These are phyloP conservation scores for Thalassoma bifasciatum DNA, from an alignment of 2,113 vertebrate species.

Conservation along the genomic window DNA sequence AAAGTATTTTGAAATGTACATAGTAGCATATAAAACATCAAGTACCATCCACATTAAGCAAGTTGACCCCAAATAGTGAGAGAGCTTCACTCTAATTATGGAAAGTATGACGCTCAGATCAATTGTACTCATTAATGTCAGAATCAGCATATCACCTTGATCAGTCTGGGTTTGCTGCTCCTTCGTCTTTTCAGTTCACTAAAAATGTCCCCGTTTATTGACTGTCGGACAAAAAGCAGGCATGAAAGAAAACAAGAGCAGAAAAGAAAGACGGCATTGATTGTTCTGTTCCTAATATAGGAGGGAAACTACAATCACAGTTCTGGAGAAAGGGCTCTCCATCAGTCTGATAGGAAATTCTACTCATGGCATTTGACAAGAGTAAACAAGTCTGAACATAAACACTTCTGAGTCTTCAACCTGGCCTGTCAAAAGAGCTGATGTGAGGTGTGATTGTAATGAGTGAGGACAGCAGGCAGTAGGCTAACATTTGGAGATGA, in stretches of 20 bases:
- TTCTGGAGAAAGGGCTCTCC: conserved; percentile 30
- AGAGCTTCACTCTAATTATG: too few species aligned
- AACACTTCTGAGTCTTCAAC: conserved; percentile 5
- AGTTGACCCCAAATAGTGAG: too few species aligned
- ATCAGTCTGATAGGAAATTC: conserved; percentile 40
- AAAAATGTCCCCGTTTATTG: conserved; percentile 49
- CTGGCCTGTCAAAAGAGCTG: conserved; percentile 13
- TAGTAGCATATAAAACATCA: too few species aligned
- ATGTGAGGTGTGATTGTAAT: conserved; percentile 16
- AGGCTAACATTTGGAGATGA: not conserved
- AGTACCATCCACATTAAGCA: too few species aligned
- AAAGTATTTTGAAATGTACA: too few species aligned
- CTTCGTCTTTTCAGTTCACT: conserved; percentile 41
- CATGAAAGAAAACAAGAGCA: conserved; percentile 23
- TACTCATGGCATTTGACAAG: conserved; percentile 19
- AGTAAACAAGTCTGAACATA: conserved; percentile 28
- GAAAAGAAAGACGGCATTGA: conserved; percentile 14
- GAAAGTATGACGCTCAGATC: not conserved
- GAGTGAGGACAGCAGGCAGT: conserved; percentile 5
- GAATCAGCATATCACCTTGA: conserved; percentile 57
- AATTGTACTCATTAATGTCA: conserved; percentile 14
- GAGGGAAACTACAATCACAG: not conserved
- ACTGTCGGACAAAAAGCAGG: conserved; percentile 48
- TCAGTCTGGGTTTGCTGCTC: not conserved
- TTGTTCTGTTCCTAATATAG: conserved; percentile 28